Percentiles rank a stretch among this genome's conserved stretches.
phyloP scores from a whole-genome alignment of 1,140 invertebrate genomes.

The Melipona quadrifasciata region DNA sequence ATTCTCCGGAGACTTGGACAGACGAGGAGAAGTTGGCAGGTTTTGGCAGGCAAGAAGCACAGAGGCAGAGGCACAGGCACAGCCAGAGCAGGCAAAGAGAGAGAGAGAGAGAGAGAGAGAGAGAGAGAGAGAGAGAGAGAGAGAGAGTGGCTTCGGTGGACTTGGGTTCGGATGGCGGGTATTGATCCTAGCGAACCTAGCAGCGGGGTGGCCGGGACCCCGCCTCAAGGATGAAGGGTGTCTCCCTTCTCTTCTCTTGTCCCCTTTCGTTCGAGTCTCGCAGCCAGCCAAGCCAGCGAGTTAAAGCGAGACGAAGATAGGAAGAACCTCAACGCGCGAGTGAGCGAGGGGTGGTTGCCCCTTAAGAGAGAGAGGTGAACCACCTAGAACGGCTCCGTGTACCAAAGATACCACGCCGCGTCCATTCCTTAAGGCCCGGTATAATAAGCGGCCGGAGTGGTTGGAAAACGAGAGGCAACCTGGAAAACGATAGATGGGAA shows the following conservation, averaged over 20 bases:
- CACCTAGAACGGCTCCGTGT: constrained; percentile 63
- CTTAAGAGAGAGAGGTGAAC: constrained; percentile 67
- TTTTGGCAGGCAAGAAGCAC: constrained; percentile 64
- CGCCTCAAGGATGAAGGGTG: constrained; percentile 81
- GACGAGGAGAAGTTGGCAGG: constrained; percentile 56
- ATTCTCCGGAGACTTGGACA: constrained; percentile 56
- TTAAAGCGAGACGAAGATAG: constrained; percentile 51
- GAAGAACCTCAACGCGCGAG: constrained; percentile 55
- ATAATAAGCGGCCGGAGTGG: constrained; percentile 40
- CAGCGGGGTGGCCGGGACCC: constrained; percentile 78
- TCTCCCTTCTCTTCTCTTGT: constrained; percentile 70
- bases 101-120: no score
- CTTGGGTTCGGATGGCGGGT: constrained; percentile 79
- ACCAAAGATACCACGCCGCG: constrained; percentile 67
- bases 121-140: constrained; percentile 45
- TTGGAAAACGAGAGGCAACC: constrained; percentile 9
- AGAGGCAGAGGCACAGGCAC: constrained; percentile 36
- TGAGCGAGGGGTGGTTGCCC: constrained; percentile 60
- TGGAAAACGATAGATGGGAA: constrained; percentile 9
- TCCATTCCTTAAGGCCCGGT: constrained; percentile 51
- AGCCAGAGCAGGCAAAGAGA: constrained; percentile 64
- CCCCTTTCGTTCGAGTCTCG: constrained; percentile 57
- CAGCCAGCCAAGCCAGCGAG: constrained; percentile 22
- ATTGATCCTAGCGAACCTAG: constrained; percentile 80
- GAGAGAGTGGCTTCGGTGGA: constrained; percentile 72